Evolutionary conservation across 2,797 vertebrate species (phyloP).

Genomic region (Pangasius krempfi): DNA sequence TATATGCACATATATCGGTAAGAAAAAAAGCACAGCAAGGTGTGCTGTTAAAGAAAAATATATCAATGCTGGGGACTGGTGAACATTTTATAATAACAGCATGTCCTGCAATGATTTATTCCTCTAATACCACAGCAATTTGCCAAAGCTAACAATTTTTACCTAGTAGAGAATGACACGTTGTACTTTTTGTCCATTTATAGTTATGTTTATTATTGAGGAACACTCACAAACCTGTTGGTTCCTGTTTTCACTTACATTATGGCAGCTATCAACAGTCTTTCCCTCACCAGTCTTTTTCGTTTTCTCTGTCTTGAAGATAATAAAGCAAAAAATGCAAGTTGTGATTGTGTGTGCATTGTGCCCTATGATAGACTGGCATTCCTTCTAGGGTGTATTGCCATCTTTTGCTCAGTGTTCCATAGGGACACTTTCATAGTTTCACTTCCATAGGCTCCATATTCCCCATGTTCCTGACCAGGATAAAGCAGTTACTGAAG

Average conservation of each 20-base stretch:
- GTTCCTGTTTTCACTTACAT: neutral
- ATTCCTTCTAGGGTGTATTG: neutral
- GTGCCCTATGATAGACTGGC: neutral
- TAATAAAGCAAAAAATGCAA: neutral
- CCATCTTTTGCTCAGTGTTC: neutral
- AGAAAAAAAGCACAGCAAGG: neutral
- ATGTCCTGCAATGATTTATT: neutral
- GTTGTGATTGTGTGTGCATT: neutral
- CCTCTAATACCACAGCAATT: neutral
- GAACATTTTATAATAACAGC: neutral
- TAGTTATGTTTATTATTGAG: neutral
- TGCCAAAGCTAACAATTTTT: neutral
- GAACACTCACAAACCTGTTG: neutral
- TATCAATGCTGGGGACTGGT: neutral
- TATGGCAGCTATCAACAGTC: neutral
- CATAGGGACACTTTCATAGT: too few relatives aligned
- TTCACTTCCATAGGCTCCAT: too few relatives aligned
- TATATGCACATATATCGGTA: neutral
- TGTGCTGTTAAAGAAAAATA: neutral
- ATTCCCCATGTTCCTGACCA: neutral
- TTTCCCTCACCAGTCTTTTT: neutral
- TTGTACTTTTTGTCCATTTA: neutral
- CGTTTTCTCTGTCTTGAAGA: neutral
- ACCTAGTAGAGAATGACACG: neutral
- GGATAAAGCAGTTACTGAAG: slow-evolving; percentile 6